Evolutionary conservation across 2,888 invertebrate genomes (phyloP).

Genomic region (Mythimna ferrago): DNA sequence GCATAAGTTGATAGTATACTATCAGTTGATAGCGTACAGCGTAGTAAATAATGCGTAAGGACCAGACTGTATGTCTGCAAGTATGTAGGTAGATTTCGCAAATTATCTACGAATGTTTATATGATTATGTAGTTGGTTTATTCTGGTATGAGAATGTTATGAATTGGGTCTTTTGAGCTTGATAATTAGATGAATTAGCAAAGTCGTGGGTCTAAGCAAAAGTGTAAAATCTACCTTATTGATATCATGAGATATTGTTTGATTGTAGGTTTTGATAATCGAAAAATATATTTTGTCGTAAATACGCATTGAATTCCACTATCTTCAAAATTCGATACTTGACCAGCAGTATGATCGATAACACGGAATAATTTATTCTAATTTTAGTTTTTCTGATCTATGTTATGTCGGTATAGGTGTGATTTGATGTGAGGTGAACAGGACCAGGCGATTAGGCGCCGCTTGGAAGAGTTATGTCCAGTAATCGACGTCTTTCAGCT

Average conservation of each 20-base stretch:
- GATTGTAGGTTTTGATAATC: conserved; percentile 6
- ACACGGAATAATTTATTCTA: background rate
- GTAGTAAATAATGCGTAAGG: conserved; percentile 65
- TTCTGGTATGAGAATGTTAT: conserved; percentile 6
- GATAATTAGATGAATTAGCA: too few relatives aligned
- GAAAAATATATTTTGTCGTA: background rate
- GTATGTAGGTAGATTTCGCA: conserved; percentile 37
- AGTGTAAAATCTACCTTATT: background rate
- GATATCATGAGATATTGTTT: background rate
- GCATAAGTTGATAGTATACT: conserved; percentile 71
- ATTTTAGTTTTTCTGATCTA: conserved; percentile 11
- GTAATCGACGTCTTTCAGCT: too few relatives aligned
- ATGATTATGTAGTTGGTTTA: background rate
- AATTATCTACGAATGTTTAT: conserved; percentile 52
- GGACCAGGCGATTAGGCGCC: too few relatives aligned
- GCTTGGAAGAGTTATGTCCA: too few relatives aligned
- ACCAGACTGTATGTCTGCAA: conserved; percentile 60
- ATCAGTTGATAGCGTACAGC: conserved; percentile 69
- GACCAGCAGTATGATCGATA: background rate
- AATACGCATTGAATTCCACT: conserved; percentile 2
- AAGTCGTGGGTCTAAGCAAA: too few relatives aligned
- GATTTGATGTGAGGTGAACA: too few relatives aligned
- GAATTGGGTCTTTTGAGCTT: background rate
- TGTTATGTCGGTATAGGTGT: background rate
- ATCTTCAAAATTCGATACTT: conserved; percentile 16